Percentiles rank a stretch among this genome's conserved stretches.
These are phyloP conservation scores for Etheostoma cragini DNA, from an alignment of 2,113 vertebrate genomes.

Conservation along the genomic window DNA sequence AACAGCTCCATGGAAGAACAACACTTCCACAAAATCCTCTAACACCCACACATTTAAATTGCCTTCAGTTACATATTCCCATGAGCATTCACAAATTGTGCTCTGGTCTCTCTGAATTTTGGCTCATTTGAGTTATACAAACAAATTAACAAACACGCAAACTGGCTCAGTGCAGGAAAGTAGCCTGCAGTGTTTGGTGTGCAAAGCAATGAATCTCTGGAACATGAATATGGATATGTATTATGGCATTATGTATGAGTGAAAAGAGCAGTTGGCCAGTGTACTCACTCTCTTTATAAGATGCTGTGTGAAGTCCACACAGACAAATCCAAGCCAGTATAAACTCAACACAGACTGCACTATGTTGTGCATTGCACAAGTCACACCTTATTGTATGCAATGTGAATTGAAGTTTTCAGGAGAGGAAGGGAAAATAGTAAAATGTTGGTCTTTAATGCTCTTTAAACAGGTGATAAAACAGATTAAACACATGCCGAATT, in stretches of 20 bases:
- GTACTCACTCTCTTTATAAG: slow-evolving; percentile 3
- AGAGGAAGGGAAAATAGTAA: neutral
- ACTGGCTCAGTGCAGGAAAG: slow-evolving; percentile 18
- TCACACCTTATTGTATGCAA: neutral
- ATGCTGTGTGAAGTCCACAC: neutral
- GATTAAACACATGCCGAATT: neutral
- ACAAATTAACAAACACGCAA: slow-evolving; percentile 59
- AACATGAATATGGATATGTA: slow-evolving; percentile 65
- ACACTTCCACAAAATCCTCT: slow-evolving; percentile 36
- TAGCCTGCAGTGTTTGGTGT: slow-evolving; percentile 56
- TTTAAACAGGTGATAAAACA: neutral
- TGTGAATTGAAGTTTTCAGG: neutral
- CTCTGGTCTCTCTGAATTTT: slow-evolving; percentile 37
- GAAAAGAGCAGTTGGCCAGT: slow-evolving; percentile 28
- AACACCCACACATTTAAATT: slow-evolving; percentile 40
- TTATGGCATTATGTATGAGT: slow-evolving; percentile 38
- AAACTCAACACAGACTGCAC: neutral
- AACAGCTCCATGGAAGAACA: neutral
- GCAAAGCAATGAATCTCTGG: slow-evolving; percentile 39
- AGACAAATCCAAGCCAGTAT: slow-evolving; percentile 12
- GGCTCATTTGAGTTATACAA: slow-evolving; percentile 47
- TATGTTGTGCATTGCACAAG: neutral
- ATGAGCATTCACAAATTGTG: slow-evolving; percentile 41
- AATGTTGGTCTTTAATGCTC: neutral
- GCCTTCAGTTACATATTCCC: slow-evolving; percentile 45